Evolutionary conservation across 2,113 vertebrate species (phyloP).

Genomic region (Seriola dumerili): DNA sequence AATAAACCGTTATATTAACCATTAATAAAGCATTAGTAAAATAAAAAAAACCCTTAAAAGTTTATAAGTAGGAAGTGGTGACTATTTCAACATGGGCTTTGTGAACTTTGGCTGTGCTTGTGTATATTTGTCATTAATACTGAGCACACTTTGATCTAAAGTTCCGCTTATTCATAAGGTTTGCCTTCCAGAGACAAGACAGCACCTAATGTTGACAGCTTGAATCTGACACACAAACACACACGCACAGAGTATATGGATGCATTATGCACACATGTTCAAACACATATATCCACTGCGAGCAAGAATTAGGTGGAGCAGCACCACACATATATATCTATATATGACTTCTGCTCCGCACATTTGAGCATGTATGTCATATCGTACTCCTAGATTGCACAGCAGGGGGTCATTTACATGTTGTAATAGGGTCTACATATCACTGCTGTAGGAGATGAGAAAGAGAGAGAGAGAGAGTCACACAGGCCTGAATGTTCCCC

Average conservation of each 20-base stretch:
- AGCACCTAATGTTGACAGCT: constrained; percentile 40
- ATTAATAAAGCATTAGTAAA: neutral
- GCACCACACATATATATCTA: neutral
- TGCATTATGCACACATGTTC: constrained; percentile 27
- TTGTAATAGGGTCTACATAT: constrained; percentile 72
- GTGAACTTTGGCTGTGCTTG: neutral
- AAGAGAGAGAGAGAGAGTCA: constrained; percentile 7
- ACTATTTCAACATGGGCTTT: neutral
- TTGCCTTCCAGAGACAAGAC: constrained; percentile 1
- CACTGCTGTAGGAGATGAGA: constrained; percentile 57
- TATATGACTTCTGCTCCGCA: constrained; percentile 27
- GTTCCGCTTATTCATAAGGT: constrained; percentile 5
- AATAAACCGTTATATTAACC: constrained; percentile 19
- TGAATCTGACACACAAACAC: neutral
- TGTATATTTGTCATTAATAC: constrained; percentile 6
- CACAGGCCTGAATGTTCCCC: constrained; percentile 20
- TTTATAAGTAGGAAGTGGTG: neutral
- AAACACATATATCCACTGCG: constrained; percentile 4
- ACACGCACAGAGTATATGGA: neutral
- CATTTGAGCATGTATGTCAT: constrained; percentile 31
- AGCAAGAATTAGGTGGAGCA: neutral
- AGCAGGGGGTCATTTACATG: constrained; percentile 78
- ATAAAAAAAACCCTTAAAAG: neutral
- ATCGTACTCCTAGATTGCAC: constrained; percentile 25
- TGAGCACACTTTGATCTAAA: constrained; percentile 37